Base-by-base conservation (phyloP, 2,888 invertebrate species). In the Girardia tigrina region DNA sequence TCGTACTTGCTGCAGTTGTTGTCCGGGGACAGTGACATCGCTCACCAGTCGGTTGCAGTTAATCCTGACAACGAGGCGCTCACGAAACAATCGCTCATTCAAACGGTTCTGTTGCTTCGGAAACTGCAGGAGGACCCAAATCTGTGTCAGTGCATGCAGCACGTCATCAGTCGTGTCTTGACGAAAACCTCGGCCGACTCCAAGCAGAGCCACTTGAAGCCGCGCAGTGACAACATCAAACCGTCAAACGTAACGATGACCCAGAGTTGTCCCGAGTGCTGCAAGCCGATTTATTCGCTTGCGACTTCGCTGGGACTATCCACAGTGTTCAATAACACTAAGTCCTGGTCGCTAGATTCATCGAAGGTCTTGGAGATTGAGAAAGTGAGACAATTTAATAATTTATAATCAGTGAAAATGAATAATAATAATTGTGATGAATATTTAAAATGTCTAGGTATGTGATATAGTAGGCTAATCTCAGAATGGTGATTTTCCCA, bases 301-400 rank as follows among this genome's bases (percentile, higher is more conserved):
- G 56, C 56, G 4, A 20, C 56, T 12, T 12, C 56, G 4, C 23
- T 56, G 23, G 56, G 56, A 12, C 23, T 56, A 56, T 8, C 56
- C 20, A 56, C n/a, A 6, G 56, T 56, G 2, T 56, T 74, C 26
- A 56, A 74, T 69, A 56, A 74, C 26, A 56, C 56, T 1, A 74
- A 74, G 56, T 74, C 74, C 23, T 74, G 74, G 74, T 74, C 74
- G 20, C 26, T 74, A 20, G 74, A 74, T 56, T 27, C 74, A 36
- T 42, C 74, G 4, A 28, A 56, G 23, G 69, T 74, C 69, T 69
- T 56, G 6, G 56, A 56, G 23, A 20, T 56, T 6, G 56, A 56
- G 23, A 56, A 56, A 23, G 56, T 56, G n/a, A 2, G n/a, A 56
- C 23, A 20, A 56, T 20, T 12, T 56, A 36, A 36, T 36, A 8